These are phyloP conservation scores for Pristiophorus japonicus DNA, from an alignment of 2,113 vertebrate genomes.

Conservation along the genomic window DNA sequence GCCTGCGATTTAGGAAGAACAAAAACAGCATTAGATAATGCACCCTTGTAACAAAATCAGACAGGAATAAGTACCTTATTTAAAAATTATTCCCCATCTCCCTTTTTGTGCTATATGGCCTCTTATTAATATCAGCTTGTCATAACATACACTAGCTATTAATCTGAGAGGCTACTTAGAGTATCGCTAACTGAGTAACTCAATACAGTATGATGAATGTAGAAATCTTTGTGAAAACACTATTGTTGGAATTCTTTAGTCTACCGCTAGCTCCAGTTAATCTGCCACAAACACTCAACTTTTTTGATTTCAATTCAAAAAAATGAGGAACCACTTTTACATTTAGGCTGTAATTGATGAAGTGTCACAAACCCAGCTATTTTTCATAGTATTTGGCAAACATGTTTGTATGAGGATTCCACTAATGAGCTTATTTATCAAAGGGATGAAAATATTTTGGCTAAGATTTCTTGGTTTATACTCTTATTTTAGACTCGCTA, in stretches of 20 bases:
- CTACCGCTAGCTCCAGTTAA: neutral
- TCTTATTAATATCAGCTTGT: neutral
- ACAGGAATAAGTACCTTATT: neutral
- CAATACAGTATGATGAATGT: too few species aligned
- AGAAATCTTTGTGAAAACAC: neutral
- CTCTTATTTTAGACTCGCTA: neutral
- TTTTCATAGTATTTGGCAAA: neutral
- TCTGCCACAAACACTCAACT: neutral
- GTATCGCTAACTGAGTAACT: neutral
- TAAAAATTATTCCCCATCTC: neutral
- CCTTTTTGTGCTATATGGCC: neutral
- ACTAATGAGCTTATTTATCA: neutral
- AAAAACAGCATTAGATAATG: neutral
- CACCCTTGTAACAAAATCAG: neutral
- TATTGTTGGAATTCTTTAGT: neutral
- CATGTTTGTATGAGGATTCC: neutral
- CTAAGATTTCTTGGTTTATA: neutral
- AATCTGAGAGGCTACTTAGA: neutral
- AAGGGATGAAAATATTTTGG: neutral
- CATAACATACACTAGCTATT: neutral
- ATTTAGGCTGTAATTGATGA: neutral
- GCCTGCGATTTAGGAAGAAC: neutral
- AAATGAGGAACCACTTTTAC: neutral
- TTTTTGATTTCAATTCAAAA: conserved; percentile 8
- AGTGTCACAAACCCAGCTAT: neutral